Conservation (phyloP, 1,140 invertebrate genomes). For the Philopotamus ludificatus region DNA sequence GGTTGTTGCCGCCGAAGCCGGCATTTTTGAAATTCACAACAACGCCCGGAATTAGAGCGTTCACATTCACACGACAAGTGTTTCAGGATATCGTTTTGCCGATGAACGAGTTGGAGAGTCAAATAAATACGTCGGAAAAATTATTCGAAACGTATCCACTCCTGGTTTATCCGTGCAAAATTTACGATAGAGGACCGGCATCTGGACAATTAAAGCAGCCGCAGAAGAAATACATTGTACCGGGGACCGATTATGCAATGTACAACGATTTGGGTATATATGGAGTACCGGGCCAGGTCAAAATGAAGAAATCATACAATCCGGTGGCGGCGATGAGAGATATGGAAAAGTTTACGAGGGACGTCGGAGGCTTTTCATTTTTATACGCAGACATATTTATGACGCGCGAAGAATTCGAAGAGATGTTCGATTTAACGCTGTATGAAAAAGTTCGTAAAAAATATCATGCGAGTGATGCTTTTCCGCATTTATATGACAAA, state of each 20-base stretch:
- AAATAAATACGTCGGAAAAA: slow-evolving; percentile 67
- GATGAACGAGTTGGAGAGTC: slow-evolving; percentile 63
- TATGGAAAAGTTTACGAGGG: slow-evolving; percentile 59
- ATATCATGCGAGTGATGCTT: slow-evolving; percentile 66
- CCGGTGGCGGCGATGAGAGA: slow-evolving; percentile 52
- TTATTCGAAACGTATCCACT: slow-evolving; percentile 75
- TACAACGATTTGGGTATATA: slow-evolving; percentile 82
- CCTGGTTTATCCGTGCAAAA: slow-evolving; percentile 78
- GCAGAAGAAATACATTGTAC: slow-evolving; percentile 64
- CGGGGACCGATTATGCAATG: slow-evolving; percentile 58
- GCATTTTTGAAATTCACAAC: slow-evolving; percentile 81
- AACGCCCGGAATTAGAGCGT: slow-evolving; percentile 70
- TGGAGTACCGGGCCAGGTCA: slow-evolving; percentile 67
- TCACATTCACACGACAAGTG: slow-evolving; percentile 80
- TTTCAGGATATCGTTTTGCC: slow-evolving; percentile 85
- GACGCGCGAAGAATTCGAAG: slow-evolving; percentile 76
- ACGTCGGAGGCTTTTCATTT: slow-evolving; percentile 69
- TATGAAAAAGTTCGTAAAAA: slow-evolving; percentile 70
- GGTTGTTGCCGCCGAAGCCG: slow-evolving; percentile 80
- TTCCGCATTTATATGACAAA: slow-evolving; percentile 84
- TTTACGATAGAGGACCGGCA: slow-evolving; percentile 68
- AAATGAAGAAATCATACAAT: slow-evolving; percentile 60
- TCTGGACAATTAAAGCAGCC: slow-evolving; percentile 64
- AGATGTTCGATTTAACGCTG: slow-evolving; percentile 79
- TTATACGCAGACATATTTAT: slow-evolving; percentile 73